Evolutionary conservation across 2,797 vertebrate genomes (phyloP).

Genomic region (Tinamus major): DNA sequence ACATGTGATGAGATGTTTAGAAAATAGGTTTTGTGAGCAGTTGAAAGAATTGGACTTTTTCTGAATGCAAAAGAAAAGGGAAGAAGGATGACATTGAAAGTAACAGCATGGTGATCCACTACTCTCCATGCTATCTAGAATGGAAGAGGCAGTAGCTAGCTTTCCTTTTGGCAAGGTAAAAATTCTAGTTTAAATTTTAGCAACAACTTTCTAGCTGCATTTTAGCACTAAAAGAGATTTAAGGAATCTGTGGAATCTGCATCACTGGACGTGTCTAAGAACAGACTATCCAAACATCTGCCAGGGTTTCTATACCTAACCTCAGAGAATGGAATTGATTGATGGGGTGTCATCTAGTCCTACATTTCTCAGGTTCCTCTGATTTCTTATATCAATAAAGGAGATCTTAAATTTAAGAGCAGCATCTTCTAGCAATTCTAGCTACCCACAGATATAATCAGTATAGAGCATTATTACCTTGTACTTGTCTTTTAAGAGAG

Average conservation of each 20-base stretch:
- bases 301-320: not conserved
- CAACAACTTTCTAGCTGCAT: not conserved
- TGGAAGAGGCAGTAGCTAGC: not conserved
- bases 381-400: not conserved
- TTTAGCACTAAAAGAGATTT: not conserved
- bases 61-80: not conserved
- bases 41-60: not conserved
- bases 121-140: not conserved
- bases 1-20: not conserved
- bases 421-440: not conserved
- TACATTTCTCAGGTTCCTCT: not conserved
- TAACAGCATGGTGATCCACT: not conserved
- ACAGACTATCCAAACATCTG: not conserved
- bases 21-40: not conserved
- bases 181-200: not conserved
- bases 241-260: not conserved
- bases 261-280: not conserved
- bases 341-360: not conserved
- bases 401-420: not conserved
- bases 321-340: not conserved
- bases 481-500: not conserved
- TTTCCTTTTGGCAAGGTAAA: not conserved
- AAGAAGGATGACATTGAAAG: not conserved
- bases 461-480: not conserved
- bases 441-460: not conserved